Evolutionary conservation across 2,113 vertebrate genomes (phyloP).

Genomic region (Pristiophorus japonicus): DNA sequence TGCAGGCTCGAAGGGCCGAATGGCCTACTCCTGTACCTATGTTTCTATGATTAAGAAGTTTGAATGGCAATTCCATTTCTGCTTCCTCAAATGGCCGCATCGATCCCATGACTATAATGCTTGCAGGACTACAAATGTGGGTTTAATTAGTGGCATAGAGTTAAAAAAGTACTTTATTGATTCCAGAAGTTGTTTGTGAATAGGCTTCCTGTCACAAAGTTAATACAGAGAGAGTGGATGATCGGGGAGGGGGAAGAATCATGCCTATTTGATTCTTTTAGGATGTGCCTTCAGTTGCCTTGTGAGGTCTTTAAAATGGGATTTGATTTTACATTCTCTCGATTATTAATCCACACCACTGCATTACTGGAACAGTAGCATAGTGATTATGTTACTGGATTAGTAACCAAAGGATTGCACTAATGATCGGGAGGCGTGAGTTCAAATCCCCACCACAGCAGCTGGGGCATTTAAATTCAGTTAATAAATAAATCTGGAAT

Average conservation of each 20-base stretch:
- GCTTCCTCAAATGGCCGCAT: background rate
- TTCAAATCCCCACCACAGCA: too few relatives aligned
- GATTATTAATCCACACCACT: background rate
- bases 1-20: too few relatives aligned
- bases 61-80: background rate
- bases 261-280: background rate
- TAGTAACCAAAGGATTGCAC: too few relatives aligned
- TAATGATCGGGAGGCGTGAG: too few relatives aligned
- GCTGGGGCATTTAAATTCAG: too few relatives aligned
- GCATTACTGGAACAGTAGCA: too few relatives aligned
- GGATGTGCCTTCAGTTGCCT: background rate
- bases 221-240: background rate
- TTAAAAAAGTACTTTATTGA: background rate
- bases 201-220: background rate
- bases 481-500: too few relatives aligned
- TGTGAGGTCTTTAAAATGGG: background rate
- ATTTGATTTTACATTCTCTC: background rate
- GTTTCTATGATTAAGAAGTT: too few relatives aligned
- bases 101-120: background rate
- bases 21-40: too few relatives aligned
- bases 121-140: background rate
- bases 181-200: background rate
- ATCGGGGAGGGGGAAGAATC: background rate
- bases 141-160: background rate
- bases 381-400: too few relatives aligned